Evolutionary conservation across 2,797 vertebrate genomes (phyloP), one percentile per base, ranked within the genome.

Genomic region (Oryzias dopingdopingensis): DNA sequence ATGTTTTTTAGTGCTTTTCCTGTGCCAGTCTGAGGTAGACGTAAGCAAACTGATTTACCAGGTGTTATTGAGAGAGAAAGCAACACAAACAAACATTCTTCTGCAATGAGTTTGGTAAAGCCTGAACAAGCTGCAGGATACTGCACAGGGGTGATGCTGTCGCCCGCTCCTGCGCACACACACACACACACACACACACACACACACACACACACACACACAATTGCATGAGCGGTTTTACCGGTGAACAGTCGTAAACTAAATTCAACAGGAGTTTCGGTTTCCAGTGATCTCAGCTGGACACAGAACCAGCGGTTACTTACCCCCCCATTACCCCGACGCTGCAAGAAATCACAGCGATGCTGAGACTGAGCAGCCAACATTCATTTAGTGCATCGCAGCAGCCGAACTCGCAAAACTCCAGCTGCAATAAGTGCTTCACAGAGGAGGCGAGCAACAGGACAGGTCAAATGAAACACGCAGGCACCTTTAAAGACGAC

Each of bases 1-100:
- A 78, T 62, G n/a, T 61, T 48, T 52, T 46, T 56, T 76, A 76
- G 77, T 76, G 83, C 81, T 76, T 80, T 77, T 78, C 71, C 77
- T 81, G 83, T 80, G 84, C 81, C 87, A 82, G 82, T 82, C 71
- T 88, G 88, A 90, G 86, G 88, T 87, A 89, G 89, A 89, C 82
- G 50, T 59, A 83, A 82, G 73, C 65, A 83, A 87, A 83, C 52
- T 65, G 72, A 80, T 57, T 73, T 49, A 69, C 76, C 26, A 40
- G 45, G 70, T 67, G 62, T 53, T 73, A 59, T 42, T 32, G 14
- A 59, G 52, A 26, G 5, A 52, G 57, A 59, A 51, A 65, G 71
- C 49, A 64, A 58, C 52, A 67, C 69, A 83, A 60, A 79, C 53
- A 54, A 71, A 73, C 57, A 59, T 81, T 73, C 23, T 43, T 72